Evolutionary conservation across 1,140 invertebrate species (phyloP).

Genomic region (Drosophila tropicalis): DNA sequence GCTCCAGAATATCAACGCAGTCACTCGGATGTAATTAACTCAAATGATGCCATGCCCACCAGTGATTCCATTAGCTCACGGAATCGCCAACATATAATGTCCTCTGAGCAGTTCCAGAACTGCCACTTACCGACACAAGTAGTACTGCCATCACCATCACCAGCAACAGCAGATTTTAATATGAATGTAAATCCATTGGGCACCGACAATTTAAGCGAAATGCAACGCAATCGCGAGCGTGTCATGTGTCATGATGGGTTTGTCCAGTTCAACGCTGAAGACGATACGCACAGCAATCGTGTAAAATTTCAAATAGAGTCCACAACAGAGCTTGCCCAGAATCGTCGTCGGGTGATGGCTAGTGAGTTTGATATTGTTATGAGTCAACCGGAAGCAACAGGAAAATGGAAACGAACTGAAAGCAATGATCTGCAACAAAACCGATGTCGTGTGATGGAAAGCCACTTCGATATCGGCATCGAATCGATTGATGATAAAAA

Average conservation of each 20-base stretch:
- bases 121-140: conserved; percentile 34
- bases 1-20: conserved; percentile 13
- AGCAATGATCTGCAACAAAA: not conserved
- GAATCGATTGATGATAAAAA: not conserved
- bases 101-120: conserved; percentile 52
- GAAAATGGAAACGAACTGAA: not conserved
- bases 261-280: conserved; percentile 40
- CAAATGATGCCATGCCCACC: conserved; percentile 22
- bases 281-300: conserved; percentile 34
- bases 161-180: conserved; percentile 51
- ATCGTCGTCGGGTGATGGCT: conserved; percentile 50
- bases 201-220: conserved; percentile 48
- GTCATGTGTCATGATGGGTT: conserved; percentile 71
- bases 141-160: conserved; percentile 34
- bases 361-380: conserved; percentile 58
- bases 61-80: conserved; percentile 13
- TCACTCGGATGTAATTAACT: conserved; percentile 52
- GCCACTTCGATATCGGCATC: not conserved
- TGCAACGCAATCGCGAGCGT: conserved; percentile 69
- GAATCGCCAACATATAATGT: conserved; percentile 55
- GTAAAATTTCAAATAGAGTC: conserved; percentile 26
- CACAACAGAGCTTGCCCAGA: conserved; percentile 38
- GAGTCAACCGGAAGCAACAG: not conserved
- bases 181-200: conserved; percentile 62
- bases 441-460: not conserved